Evolutionary conservation across 2,797 vertebrate genomes (phyloP).

Genomic region (Garrulus glandarius): DNA sequence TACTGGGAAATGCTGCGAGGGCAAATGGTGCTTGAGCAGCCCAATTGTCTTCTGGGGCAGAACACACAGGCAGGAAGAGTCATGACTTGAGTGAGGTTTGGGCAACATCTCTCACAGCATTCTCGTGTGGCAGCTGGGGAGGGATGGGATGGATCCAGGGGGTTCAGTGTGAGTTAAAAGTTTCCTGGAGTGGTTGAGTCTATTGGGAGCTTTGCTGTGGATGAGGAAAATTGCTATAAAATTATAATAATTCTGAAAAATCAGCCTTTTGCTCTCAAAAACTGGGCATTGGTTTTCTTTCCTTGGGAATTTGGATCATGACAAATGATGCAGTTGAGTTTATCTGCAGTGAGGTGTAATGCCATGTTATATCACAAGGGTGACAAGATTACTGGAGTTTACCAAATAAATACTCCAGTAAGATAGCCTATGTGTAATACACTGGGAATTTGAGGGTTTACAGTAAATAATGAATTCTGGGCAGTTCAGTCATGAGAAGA

Average conservation of each 20-base stretch:
- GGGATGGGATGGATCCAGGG: rapidly evolving
- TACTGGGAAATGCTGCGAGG: not conserved
- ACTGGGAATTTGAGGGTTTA: not conserved
- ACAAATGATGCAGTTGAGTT: not conserved
- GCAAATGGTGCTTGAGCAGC: not conserved
- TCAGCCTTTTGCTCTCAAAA: not conserved
- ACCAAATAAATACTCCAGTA: not conserved
- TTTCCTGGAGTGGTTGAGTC: not conserved
- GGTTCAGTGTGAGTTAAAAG: rapidly evolving
- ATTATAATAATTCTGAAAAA: not conserved
- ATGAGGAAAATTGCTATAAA: not conserved
- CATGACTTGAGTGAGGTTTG: not conserved
- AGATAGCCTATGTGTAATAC: not conserved
- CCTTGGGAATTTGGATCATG: not conserved
- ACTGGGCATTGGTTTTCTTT: not conserved
- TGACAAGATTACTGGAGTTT: not conserved
- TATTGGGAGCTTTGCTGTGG: not conserved
- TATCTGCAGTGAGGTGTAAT: not conserved
- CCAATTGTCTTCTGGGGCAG: not conserved
- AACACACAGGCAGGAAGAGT: not conserved
- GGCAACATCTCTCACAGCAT: not conserved
- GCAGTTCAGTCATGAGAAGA: not conserved
- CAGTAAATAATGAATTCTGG: not conserved
- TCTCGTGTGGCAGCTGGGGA: not conserved
- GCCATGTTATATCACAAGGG: not conserved